Conservation (phyloP, 2,797 vertebrate genomes). For the Novumbra hubbsi region DNA sequence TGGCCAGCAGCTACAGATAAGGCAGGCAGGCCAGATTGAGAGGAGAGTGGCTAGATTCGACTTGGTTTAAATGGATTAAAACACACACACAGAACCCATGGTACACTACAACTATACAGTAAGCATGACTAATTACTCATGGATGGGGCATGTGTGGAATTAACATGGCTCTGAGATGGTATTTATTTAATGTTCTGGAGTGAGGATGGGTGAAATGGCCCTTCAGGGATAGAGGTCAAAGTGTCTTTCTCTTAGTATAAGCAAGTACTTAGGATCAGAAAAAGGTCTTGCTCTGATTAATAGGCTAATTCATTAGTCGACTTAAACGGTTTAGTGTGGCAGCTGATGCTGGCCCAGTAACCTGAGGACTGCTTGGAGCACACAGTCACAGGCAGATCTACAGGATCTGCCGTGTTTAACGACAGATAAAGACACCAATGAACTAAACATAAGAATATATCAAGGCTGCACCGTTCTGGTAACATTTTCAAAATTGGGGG, state of each 20-base stretch:
- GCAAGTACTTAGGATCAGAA: constrained; percentile 77
- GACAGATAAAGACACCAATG: constrained; percentile 70
- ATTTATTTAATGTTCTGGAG: constrained; percentile 78
- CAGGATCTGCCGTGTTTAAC: constrained; percentile 62
- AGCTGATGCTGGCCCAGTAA: constrained; percentile 65
- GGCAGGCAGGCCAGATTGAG: constrained; percentile 46
- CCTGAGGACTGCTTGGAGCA: constrained; percentile 60
- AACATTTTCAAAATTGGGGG: no score
- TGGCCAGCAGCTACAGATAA: constrained; percentile 76
- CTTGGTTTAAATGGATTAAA: constrained; percentile 71
- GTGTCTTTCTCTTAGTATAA: constrained; percentile 71
- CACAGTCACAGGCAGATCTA: constrained; percentile 51
- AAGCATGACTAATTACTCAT: constrained; percentile 74
- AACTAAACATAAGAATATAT: constrained; percentile 43
- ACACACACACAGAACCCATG: constrained; percentile 25
- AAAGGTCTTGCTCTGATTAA: constrained; percentile 79
- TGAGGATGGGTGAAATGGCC: constrained; percentile 70
- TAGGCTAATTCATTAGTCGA: constrained; percentile 82
- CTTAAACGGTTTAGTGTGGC: constrained; percentile 73
- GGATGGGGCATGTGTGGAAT: constrained; percentile 68
- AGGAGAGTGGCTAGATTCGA: constrained; percentile 69
- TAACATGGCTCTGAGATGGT: constrained; percentile 75
- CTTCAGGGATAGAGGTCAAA: constrained; percentile 76
- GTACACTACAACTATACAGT: constrained; percentile 47
- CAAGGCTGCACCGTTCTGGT: no score